Conservation (phyloP, 2,888 invertebrate species). For the Thelaira solivaga region DNA sequence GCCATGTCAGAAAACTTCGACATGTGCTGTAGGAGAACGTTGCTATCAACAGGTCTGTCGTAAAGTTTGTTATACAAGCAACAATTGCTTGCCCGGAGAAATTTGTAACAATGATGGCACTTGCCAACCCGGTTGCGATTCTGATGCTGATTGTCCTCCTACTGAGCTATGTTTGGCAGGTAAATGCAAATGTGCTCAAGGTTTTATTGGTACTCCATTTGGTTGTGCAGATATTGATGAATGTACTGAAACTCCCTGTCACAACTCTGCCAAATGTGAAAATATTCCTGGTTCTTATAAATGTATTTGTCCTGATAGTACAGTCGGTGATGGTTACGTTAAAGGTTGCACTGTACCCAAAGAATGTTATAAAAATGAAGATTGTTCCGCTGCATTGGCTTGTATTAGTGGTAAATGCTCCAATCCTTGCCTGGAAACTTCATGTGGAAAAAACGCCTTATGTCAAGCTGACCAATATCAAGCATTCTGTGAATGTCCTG, state of each 20-base stretch:
- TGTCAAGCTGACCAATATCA: conserved; percentile 86
- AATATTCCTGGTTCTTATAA: conserved; percentile 89
- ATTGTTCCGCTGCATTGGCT: conserved; percentile 86
- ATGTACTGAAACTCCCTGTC: conserved; percentile 87
- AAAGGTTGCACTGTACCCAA: conserved; percentile 87
- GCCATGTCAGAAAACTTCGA: conserved; percentile 84
- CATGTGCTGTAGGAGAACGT: conserved; percentile 90
- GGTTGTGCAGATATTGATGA: conserved; percentile 91
- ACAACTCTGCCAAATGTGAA: conserved; percentile 86
- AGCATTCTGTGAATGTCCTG: conserved; percentile 86
- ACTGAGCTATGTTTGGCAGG: conserved; percentile 87
- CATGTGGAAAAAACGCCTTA: conserved; percentile 87
- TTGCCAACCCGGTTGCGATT: conserved; percentile 89
- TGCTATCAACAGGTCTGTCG: conserved; percentile 87
- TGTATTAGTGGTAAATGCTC: conserved; percentile 87
- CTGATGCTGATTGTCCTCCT: conserved; percentile 87
- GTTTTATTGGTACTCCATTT: conserved; percentile 84
- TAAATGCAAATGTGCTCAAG: conserved; percentile 87
- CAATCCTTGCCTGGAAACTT: conserved; percentile 85
- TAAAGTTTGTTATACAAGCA: conserved; percentile 92
- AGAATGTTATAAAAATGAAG: conserved; percentile 84
- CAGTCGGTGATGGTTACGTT: conserved; percentile 84
- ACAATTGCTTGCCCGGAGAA: conserved; percentile 93
- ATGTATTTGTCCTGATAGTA: conserved; percentile 87
- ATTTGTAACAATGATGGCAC: conserved; percentile 87